Evolutionary conservation across 2,888 invertebrate genomes (phyloP).

Genomic region (Oasisia sp.): DNA sequence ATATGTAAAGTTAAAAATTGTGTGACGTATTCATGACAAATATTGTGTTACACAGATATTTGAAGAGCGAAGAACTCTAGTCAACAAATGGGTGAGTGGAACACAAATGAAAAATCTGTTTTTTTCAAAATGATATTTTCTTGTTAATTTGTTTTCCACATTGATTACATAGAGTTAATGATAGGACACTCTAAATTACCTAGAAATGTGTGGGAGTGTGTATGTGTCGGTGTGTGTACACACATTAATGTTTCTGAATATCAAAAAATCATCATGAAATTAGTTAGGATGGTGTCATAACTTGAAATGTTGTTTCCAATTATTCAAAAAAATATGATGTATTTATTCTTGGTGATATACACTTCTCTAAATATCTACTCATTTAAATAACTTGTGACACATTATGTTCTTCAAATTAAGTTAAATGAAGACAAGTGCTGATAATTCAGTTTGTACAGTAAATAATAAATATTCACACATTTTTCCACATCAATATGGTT

Average conservation of each 20-base stretch:
- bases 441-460: background rate
- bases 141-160: background rate
- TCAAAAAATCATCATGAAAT: no score
- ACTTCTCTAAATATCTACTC: background rate
- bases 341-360: background rate
- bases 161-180: no score
- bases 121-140: background rate
- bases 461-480: background rate
- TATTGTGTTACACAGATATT: constrained; percentile 54
- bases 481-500: background rate
- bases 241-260: no score
- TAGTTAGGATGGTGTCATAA: background rate
- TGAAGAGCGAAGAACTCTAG: constrained; percentile 60
- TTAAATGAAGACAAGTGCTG: background rate
- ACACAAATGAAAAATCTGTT: background rate
- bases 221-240: no score
- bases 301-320: background rate
- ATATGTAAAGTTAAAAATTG: no score
- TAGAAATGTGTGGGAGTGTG: no score
- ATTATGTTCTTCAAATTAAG: no score
- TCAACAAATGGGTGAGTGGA: constrained; percentile 61
- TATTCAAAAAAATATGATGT: background rate
- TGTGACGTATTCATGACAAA: background rate
- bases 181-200: no score
- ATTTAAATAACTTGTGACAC: no score